These are phyloP conservation scores for Metopia argyrocephala DNA, from an alignment of 2,888 invertebrate genomes.

Conservation along the genomic window DNA sequence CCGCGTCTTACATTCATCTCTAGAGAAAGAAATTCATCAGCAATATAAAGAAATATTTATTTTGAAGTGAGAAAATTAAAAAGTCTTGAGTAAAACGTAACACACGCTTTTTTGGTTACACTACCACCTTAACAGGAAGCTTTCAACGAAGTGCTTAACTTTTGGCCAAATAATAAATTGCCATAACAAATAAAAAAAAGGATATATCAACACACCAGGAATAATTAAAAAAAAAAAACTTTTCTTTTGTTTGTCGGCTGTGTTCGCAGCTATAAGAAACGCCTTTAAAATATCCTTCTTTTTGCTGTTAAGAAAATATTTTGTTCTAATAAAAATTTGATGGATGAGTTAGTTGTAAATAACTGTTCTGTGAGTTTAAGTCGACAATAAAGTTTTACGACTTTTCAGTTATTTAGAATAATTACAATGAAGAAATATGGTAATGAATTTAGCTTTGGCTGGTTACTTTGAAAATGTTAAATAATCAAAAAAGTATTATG, in stretches of 20 bases:
- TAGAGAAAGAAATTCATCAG: slow-evolving; percentile 44
- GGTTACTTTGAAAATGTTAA: slow-evolving; percentile 58
- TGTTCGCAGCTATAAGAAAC: slow-evolving; percentile 1
- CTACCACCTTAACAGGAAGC: no score
- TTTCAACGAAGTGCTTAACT: slow-evolving; percentile 9
- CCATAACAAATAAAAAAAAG: slow-evolving; percentile 10
- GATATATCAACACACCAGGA: slow-evolving; percentile 13
- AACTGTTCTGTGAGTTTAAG: slow-evolving; percentile 47
- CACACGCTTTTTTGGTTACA: slow-evolving; percentile 25
- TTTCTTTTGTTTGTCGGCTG: not conserved
- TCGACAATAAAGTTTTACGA: slow-evolving; percentile 61
- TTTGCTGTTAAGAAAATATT: slow-evolving; percentile 30
- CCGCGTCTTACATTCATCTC: slow-evolving; percentile 39
- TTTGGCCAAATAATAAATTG: slow-evolving; percentile 50
- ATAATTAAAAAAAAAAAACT: slow-evolving; percentile 31
- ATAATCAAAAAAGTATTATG: slow-evolving; percentile 41
- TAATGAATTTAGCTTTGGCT: slow-evolving; percentile 59
- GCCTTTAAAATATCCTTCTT: not conserved
- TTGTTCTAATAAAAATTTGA: slow-evolving; percentile 58
- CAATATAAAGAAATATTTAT: slow-evolving; percentile 24
- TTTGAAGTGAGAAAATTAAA: slow-evolving; percentile 24
- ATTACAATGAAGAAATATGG: slow-evolving; percentile 58
- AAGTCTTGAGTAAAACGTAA: slow-evolving; percentile 24
- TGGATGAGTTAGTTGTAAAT: slow-evolving; percentile 57
- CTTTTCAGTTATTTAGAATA: slow-evolving; percentile 44